Evolutionary conservation across 2,797 vertebrate genomes (phyloP).

Genomic region (Buceros bicornis): DNA sequence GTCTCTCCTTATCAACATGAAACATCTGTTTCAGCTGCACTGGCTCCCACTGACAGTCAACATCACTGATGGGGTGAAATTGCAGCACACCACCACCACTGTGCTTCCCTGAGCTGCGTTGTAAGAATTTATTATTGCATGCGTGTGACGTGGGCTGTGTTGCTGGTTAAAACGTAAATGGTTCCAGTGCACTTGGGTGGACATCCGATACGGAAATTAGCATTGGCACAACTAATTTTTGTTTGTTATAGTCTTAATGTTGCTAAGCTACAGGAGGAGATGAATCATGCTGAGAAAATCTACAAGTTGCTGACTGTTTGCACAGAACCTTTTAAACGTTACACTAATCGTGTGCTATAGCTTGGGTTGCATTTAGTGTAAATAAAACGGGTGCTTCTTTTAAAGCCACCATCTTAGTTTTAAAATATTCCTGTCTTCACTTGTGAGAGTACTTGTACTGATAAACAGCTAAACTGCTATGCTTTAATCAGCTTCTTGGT

Average conservation of each 20-base stretch:
- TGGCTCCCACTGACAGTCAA: constrained; percentile 61
- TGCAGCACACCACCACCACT: not conserved
- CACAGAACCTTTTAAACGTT: constrained; percentile 75
- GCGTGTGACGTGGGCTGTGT: not conserved
- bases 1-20: constrained; percentile 75
- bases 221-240: constrained; percentile 69
- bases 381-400: constrained; percentile 68
- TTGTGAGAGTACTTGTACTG: constrained; percentile 53
- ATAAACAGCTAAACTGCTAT: constrained; percentile 73
- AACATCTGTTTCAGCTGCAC: constrained; percentile 80
- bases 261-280: constrained; percentile 71
- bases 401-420: constrained; percentile 57
- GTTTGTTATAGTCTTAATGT: constrained; percentile 74
- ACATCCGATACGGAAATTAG: constrained; percentile 51
- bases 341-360: constrained; percentile 56
- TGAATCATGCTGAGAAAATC: constrained; percentile 17
- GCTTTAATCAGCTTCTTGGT: constrained; percentile 65
- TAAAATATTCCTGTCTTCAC: constrained; percentile 54
- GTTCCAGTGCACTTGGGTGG: constrained; percentile 54
- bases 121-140: not conserved
- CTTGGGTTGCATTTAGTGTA: constrained; percentile 76
- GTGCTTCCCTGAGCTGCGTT: not conserved
- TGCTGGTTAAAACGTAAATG: constrained; percentile 28
- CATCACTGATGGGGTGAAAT: constrained; percentile 29
- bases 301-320: constrained; percentile 75